Base-by-base conservation (phyloP, 2,888 invertebrate genomes). In the Limnephilus rhombicus region DNA sequence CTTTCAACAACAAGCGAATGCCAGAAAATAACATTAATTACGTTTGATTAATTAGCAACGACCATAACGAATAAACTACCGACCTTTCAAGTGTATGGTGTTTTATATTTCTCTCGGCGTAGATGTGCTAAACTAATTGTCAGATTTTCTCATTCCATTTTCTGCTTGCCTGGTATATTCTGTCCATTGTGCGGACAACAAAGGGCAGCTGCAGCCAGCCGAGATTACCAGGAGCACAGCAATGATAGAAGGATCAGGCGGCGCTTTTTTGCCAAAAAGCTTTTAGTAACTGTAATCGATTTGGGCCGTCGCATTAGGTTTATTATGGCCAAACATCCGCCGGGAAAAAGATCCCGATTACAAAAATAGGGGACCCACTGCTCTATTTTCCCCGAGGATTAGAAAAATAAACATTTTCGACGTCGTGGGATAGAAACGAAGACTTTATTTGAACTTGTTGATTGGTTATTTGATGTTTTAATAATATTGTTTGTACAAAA, bases 251-350 rank as follows among this genome's bases (percentile, higher is more conserved):
- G 68, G 68, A 68, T 68, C 68, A 68, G 68, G 68, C 87, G 81
- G 87, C 82, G 83, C 90, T 87, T 86, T 45, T 90, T 92, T 92
- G 53, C 82, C 87, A 87, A 37, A 90, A 92, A 92, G 92, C 92
- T 92, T 92, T 92, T 92, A 92, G 92, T 68, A 80, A 89, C 80
- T 86, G 90, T 92, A 92, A 92, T 92, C 92, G 92, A 92, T 92
- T 92, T 90, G 89, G 92, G 90, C 85, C 86, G 83, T 90, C 87
- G 92, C 92, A 90, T 90, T 92, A 92, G 90, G 49, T 92, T 90
- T 90, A 90, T 92, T 92, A 90, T 90, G 90, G 90, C 80, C 92
- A 92, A 92, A 92, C 92, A 92, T 92, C 90, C 92, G 90, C 18
- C 86, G 80, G 90, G 81, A 80, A 80, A 86, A 89, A 80, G 90